A percentile compares a stretch with the other conserved stretches of the same genome.
phyloP scores from a whole-genome alignment of 2,113 vertebrate genomes.

The Dasyurus viverrinus region DNA sequence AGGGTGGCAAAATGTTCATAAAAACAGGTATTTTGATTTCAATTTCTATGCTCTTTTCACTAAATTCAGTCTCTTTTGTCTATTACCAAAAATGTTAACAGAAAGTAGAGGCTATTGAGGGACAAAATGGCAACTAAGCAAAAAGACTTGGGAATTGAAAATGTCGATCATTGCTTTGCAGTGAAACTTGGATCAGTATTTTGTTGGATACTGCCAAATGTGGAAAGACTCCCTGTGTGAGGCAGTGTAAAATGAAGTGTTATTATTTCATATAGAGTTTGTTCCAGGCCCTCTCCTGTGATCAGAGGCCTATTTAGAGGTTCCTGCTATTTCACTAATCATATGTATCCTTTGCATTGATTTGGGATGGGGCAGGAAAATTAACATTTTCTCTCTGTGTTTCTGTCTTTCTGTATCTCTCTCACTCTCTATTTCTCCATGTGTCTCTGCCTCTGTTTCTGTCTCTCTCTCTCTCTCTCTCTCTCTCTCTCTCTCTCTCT shows the following conservation, averaged over 20 bases:
- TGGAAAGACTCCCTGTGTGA: not conserved
- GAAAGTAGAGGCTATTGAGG: not conserved
- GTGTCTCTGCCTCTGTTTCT: too few species aligned
- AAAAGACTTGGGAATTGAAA: not conserved
- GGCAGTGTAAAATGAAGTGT: not conserved
- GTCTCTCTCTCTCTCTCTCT: too few species aligned
- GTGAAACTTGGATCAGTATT: not conserved
- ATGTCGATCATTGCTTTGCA: not conserved
- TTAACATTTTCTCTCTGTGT: not conserved
- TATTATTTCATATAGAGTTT: not conserved
- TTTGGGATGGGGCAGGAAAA: not conserved
- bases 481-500: too few species aligned
- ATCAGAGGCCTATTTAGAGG: not conserved
- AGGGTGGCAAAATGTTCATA: not conserved
- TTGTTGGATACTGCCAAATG: not conserved
- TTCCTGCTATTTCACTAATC: not conserved
- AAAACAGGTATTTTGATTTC: not conserved
- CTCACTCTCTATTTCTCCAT: too few species aligned
- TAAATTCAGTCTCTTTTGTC: not conserved
- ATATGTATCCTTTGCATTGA: not conserved
- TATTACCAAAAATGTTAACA: not conserved
- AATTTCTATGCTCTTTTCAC: not conserved
- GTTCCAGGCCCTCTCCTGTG: slow-evolving; percentile 15
- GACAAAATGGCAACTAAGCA: not conserved
- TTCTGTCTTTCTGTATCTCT: too few species aligned